A percentile compares a stretch with the other conserved stretches of the same genome.
Conservation (phyloP, 2,888 invertebrate species). For the Protophormia terraenovae region DNA sequence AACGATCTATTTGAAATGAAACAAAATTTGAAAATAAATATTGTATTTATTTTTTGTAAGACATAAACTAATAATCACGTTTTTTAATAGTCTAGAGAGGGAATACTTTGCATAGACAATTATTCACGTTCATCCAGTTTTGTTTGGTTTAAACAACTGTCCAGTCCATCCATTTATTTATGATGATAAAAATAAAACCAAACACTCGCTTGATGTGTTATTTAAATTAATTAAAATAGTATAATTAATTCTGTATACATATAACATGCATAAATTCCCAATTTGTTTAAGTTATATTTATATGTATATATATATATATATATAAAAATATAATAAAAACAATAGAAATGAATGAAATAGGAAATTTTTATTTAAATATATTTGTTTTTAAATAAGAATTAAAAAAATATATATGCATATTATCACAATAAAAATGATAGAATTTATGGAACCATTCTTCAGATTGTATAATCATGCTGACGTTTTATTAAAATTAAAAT, state of each 20-base stretch:
- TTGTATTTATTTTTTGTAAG: not conserved
- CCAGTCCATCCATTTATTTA: not conserved
- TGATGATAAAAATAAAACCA: not conserved
- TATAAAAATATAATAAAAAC: too few species aligned
- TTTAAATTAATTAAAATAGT: slow-evolving; percentile 5
- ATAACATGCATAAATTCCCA: not conserved
- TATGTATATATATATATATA: too few species aligned
- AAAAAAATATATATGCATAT: not conserved
- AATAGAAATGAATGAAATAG: not conserved
- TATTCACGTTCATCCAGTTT: slow-evolving; percentile 31
- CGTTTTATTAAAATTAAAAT: too few species aligned
- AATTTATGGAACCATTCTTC: too few species aligned
- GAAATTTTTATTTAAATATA: not conserved
- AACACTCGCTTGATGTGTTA: not conserved
- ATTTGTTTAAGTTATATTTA: not conserved
- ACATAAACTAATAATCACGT: slow-evolving; percentile 26
- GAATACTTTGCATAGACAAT: slow-evolving; percentile 28
- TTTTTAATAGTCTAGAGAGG: not conserved
- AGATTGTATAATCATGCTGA: too few species aligned
- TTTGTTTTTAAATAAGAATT: not conserved
- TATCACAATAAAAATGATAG: too few species aligned
- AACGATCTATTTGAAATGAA: not conserved
- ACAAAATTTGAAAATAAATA: not conserved
- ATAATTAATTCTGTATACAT: not conserved
- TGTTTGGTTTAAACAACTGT: not conserved